These are phyloP conservation scores for Pollenia amentaria DNA, from an alignment of 2,888 invertebrate genomes.

Conservation along the genomic window DNA sequence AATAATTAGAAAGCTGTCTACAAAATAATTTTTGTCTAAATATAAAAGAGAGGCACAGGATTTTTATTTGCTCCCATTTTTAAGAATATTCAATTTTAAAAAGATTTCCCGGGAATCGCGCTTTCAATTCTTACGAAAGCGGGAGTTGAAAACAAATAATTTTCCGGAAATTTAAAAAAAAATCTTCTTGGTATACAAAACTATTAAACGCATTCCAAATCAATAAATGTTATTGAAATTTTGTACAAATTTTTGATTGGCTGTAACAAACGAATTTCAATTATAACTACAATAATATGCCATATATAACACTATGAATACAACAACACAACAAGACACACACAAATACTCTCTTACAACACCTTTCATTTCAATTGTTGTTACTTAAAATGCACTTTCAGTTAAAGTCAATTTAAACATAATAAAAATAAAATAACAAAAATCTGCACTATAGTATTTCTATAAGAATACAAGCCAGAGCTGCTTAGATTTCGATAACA, in stretches of 20 bases:
- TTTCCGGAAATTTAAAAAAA: too few species aligned
- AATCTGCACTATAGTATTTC: constrained; percentile 2
- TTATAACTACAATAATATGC: not conserved
- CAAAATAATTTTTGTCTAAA: too few species aligned
- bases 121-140: too few species aligned
- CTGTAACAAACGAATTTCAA: constrained; percentile 18
- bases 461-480: not conserved
- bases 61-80: too few species aligned
- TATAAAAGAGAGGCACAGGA: not conserved
- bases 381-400: constrained; percentile 51
- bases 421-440: not conserved
- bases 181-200: not conserved
- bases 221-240: constrained; percentile 41
- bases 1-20: too few species aligned
- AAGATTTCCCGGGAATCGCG: too few species aligned
- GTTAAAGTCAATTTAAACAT: constrained; percentile 51
- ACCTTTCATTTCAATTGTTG: constrained; percentile 33
- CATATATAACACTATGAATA: not conserved
- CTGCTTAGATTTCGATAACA: not conserved
- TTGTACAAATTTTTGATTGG: constrained; percentile 49
- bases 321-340: too few species aligned
- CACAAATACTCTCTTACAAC: not conserved
- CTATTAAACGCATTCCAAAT: constrained; percentile 6
- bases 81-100: too few species aligned
- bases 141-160: too few species aligned